These are phyloP conservation scores for Mesocentrotus franciscanus DNA, from an alignment of 53 echinoderm and acorn worm genomes.

Conservation along the genomic window DNA sequence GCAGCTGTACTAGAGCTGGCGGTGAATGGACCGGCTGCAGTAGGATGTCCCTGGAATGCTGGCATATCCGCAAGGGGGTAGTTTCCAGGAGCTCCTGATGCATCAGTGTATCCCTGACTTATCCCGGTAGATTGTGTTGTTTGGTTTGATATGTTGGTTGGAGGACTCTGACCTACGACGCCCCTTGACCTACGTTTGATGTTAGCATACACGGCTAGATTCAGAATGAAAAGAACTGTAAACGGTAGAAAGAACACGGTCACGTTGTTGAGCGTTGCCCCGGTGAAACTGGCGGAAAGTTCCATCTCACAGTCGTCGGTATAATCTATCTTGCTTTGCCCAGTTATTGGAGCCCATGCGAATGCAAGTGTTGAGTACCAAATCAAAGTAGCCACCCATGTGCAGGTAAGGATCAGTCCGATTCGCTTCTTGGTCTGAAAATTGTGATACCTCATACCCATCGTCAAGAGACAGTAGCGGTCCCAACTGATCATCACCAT, in stretches of 20 bases:
- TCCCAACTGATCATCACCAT: slow-evolving; percentile 90
- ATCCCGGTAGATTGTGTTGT: slow-evolving; percentile 4
- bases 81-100: not conserved
- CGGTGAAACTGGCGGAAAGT: slow-evolving; percentile 51
- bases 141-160: not conserved
- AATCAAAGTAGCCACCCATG: slow-evolving; percentile 65
- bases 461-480: slow-evolving; percentile 91
- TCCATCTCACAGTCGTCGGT: slow-evolving; percentile 79
- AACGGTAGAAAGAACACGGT: slow-evolving; percentile 80
- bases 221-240: slow-evolving; percentile 66
- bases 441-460: slow-evolving; percentile 76
- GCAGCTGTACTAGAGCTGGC: not conserved
- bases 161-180: slow-evolving; percentile 21
- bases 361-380: slow-evolving; percentile 72
- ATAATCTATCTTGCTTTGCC: slow-evolving; percentile 25
- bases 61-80: not conserved
- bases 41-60: not conserved
- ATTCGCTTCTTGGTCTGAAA: slow-evolving; percentile 75
- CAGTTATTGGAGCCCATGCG: slow-evolving; percentile 51
- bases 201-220: slow-evolving; percentile 81
- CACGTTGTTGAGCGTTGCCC: slow-evolving; percentile 59
- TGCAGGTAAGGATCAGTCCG: not conserved
- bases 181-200: slow-evolving; percentile 81
- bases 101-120: not conserved
- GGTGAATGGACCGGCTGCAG: not conserved